phyloP scores from a whole-genome alignment of 92 coral and sea anemone genomes.

The Scolanthus callimorphus region DNA sequence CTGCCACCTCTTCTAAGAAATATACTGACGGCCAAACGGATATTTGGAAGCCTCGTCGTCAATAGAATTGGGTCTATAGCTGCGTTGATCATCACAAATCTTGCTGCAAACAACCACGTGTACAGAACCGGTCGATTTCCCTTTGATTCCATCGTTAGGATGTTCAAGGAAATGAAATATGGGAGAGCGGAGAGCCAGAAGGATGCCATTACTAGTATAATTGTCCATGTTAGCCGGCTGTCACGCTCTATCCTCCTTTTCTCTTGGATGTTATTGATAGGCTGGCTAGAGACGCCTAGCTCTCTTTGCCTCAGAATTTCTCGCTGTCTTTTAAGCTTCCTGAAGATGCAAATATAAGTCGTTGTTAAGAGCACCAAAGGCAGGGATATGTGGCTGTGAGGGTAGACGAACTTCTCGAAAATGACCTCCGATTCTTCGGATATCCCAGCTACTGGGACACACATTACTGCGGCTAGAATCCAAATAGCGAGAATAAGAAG shows the following conservation, averaged over 20 bases:
- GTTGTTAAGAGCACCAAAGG: neutral
- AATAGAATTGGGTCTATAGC: neutral
- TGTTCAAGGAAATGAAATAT: neutral
- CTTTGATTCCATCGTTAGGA: neutral
- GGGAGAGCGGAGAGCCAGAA: constrained; percentile 1
- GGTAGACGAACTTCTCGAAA: neutral
- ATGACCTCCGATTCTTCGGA: neutral
- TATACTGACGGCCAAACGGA: neutral
- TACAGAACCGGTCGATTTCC: neutral
- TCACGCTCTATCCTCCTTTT: neutral
- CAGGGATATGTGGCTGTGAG: neutral
- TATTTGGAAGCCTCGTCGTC: neutral
- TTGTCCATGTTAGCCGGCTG: neutral
- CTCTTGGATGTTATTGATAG: neutral
- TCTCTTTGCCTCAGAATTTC: neutral
- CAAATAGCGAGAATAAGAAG: neutral
- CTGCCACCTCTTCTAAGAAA: neutral
- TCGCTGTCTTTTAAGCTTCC: neutral
- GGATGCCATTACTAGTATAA: neutral
- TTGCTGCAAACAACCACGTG: neutral
- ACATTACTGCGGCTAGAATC: neutral
- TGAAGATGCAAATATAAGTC: neutral
- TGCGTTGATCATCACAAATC: neutral
- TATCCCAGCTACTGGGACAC: neutral
- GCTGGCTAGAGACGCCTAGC: neutral